Conservation (phyloP, 1,140 invertebrate genomes). For the Pachypeltis micranthus region DNA sequence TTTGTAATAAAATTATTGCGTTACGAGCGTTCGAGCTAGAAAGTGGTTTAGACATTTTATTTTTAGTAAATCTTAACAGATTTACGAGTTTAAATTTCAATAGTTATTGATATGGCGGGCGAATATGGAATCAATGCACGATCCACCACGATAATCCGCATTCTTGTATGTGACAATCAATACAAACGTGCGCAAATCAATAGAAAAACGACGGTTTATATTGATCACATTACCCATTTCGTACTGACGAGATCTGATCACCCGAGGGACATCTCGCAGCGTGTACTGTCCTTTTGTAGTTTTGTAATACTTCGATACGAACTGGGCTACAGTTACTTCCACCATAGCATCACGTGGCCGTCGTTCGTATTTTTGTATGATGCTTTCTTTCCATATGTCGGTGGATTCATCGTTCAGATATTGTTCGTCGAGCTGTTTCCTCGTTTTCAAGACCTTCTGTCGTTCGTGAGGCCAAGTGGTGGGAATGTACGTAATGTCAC, state of each 20-base stretch:
- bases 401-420: constrained; percentile 21
- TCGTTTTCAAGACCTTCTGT: constrained; percentile 10
- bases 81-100: too few relatives aligned
- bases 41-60: too few relatives aligned
- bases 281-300: not conserved
- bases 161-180: too few relatives aligned
- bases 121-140: too few relatives aligned
- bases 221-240: constrained; percentile 31
- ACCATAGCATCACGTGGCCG: constrained; percentile 28
- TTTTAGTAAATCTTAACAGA: too few relatives aligned
- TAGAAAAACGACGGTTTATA: too few relatives aligned
- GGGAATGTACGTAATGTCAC: constrained; percentile 29
- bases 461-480: constrained; percentile 14
- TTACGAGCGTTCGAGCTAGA: too few relatives aligned
- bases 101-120: too few relatives aligned
- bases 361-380: constrained; percentile 21
- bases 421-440: constrained; percentile 16
- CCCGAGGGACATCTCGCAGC: constrained; percentile 21
- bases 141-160: too few relatives aligned
- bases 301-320: constrained; percentile 33
- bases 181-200: too few relatives aligned
- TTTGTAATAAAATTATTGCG: too few relatives aligned
- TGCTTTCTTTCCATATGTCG: constrained; percentile 30
- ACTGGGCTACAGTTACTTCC: constrained; percentile 32
- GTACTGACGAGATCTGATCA: constrained; percentile 33